A percentile compares a stretch with the other conserved stretches of the same genome.
Evolutionary conservation across 1,140 invertebrate genomes (phyloP).

Genomic region (Mesaphorura yosii): DNA sequence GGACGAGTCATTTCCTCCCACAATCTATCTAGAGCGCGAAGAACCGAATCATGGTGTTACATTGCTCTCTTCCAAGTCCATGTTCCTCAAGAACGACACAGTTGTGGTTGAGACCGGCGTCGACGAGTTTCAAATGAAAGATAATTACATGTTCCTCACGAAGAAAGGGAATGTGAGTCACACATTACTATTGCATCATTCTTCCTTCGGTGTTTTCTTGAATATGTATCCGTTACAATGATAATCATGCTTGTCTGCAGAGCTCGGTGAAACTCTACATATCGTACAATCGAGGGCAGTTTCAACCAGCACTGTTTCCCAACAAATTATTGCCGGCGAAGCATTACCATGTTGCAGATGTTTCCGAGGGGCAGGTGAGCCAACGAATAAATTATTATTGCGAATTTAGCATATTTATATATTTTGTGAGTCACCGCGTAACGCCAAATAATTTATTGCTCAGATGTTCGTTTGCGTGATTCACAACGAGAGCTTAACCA

Average conservation of each 20-base stretch:
- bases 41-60: conserved; percentile 50
- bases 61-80: conserved; percentile 44
- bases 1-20: conserved; percentile 40
- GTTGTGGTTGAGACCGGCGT: conserved; percentile 52
- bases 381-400: neutral
- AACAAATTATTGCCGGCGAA: conserved; percentile 48
- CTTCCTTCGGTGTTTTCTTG: conserved; percentile 15
- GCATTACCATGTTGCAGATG: conserved; percentile 72
- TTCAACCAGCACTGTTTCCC: conserved; percentile 61
- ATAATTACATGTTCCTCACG: conserved; percentile 73
- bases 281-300: conserved; percentile 57
- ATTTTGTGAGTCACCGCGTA: conserved; percentile 3
- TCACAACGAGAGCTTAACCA: conserved; percentile 56
- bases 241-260: neutral
- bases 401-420: neutral
- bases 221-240: neutral
- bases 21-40: conserved; percentile 53
- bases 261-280: conserved; percentile 58
- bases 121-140: conserved; percentile 67
- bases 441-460: conserved; percentile 2
- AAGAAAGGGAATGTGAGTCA: conserved; percentile 39
- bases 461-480: conserved; percentile 63
- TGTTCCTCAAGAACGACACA: conserved; percentile 37
- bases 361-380: conserved; percentile 56
- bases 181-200: conserved; percentile 7